These are phyloP conservation scores for Nesometra sesokonis DNA, from an alignment of 35 echinoderm and acorn worm species.

Conservation along the genomic window DNA sequence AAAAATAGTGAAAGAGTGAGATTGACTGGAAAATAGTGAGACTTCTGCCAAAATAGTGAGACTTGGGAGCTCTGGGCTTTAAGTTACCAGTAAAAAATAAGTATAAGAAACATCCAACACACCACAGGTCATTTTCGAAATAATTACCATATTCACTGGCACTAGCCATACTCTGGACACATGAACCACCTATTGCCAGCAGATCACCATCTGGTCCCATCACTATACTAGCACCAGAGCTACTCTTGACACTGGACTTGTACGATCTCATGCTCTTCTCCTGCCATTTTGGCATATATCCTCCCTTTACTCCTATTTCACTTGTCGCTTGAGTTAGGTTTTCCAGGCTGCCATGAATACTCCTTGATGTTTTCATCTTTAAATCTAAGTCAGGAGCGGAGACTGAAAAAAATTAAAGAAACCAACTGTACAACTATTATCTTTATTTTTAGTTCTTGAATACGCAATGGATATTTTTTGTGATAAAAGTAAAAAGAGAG, in stretches of 20 bases:
- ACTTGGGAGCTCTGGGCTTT: too few relatives aligned
- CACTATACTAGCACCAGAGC: conserved; percentile 31
- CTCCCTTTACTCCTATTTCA: conserved; percentile 19
- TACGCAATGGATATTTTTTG: too few relatives aligned
- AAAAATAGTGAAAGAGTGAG: too few relatives aligned
- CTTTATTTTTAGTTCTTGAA: too few relatives aligned
- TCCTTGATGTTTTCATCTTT: not conserved
- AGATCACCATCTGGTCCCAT: conserved; percentile 27
- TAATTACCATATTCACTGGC: not conserved
- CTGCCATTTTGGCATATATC: conserved; percentile 43
- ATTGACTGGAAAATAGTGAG: too few relatives aligned
- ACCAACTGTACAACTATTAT: too few relatives aligned
- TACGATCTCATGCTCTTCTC: conserved; percentile 65
- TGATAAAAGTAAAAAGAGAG: too few relatives aligned
- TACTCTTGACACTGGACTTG: conserved; percentile 32
- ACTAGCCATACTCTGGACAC: not conserved
- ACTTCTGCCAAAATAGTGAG: too few relatives aligned
- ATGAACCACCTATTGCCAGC: conserved; percentile 4
- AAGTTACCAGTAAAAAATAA: too few relatives aligned
- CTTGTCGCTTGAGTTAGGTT: conserved; percentile 10
- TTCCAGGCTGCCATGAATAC: conserved; percentile 21
- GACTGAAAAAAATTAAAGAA: not conserved
- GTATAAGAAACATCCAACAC: too few relatives aligned
- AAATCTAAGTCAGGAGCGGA: not conserved
- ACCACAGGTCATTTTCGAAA: too few relatives aligned